Evolutionary conservation across 1,140 invertebrate species (phyloP), one percentile per base, ranked within the genome.

Genomic region (Dinoponera quadriceps): DNA sequence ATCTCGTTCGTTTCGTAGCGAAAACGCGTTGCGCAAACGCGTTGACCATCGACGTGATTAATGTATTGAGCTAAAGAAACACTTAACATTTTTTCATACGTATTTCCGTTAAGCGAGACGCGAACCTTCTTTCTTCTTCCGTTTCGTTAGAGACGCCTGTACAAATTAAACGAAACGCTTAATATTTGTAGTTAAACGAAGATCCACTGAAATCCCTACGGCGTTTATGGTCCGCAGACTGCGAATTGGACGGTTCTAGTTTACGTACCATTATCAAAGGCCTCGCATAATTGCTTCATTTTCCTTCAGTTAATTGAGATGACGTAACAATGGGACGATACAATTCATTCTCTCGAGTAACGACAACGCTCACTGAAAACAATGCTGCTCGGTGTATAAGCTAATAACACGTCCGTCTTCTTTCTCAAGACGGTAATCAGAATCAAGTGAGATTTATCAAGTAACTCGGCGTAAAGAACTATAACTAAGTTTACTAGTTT

Each of bases 281-380:
- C 60, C 55, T 81, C 49, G 82, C 55, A 84, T 84, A 84, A 84
- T 84, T 82, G 68, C 83, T 84, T 82, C 83, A 82, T 81, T 84
- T 82, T 84, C 83, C 66, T 84, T 73, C 66, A 73, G 83, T 82
- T 84, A 84, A 84, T 84, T 84, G 83, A 84, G 57, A 82, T 72
- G 54, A 62, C 51, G 60, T 66, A 84, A 84, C 66, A 72, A 84
- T 81, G 59, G 60, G 51, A 59, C 29, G 59, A 75, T 63, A 80
- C 54, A 78, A 84, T 80, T 84, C 48, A 71, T 83, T 77, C 49
- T 51, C n/a, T 29, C 25, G 73, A 62, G 44, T 57, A 68, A 27
- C 44, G 73, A 83, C 73, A 78, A 83, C 48, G 75, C 33, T 73
- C 57, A 33, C 55, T 16, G 65, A 49, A 44, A 62, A 82, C 60